These are phyloP conservation scores for Malurus alboscapulatus DNA, from an alignment of 2,113 vertebrate genomes.

Conservation along the genomic window DNA sequence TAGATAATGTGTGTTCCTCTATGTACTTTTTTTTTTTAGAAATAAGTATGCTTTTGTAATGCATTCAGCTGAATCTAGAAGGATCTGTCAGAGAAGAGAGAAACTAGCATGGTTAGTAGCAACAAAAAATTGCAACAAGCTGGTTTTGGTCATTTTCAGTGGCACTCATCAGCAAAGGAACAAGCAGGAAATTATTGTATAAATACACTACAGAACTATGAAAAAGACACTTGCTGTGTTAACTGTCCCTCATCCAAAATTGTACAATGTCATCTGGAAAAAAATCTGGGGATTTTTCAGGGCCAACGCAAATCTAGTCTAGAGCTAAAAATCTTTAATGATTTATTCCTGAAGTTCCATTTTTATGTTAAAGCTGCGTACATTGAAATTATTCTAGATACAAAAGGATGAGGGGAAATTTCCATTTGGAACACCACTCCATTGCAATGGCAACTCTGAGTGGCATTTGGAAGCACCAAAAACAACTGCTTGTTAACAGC, in stretches of 20 bases:
- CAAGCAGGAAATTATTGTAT: constrained; percentile 32
- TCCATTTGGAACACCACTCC: not conserved
- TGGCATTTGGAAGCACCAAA: not conserved
- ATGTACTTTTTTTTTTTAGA: not conserved
- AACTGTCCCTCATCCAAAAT: constrained; percentile 45
- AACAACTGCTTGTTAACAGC: not conserved
- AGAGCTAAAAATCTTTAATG: not conserved
- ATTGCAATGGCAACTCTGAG: not conserved
- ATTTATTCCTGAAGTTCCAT: not conserved
- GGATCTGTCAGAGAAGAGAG: not conserved
- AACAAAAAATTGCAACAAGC: not conserved
- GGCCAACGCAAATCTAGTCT: not conserved
- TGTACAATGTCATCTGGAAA: not conserved
- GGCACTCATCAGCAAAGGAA: not conserved
- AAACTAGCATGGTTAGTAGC: not conserved
- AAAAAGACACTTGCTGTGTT: constrained; percentile 10
- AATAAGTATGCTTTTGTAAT: not conserved
- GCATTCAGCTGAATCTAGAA: not conserved
- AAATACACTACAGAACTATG: constrained; percentile 47
- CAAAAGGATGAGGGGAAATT: not conserved
- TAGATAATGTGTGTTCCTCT: not conserved
- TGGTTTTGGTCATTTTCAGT: not conserved
- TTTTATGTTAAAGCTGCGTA: not conserved
- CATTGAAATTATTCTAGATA: not conserved
- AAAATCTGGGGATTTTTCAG: not conserved